phyloP scores from a whole-genome alignment of 2,113 vertebrate species.

The Dascyllus trimaculatus region DNA sequence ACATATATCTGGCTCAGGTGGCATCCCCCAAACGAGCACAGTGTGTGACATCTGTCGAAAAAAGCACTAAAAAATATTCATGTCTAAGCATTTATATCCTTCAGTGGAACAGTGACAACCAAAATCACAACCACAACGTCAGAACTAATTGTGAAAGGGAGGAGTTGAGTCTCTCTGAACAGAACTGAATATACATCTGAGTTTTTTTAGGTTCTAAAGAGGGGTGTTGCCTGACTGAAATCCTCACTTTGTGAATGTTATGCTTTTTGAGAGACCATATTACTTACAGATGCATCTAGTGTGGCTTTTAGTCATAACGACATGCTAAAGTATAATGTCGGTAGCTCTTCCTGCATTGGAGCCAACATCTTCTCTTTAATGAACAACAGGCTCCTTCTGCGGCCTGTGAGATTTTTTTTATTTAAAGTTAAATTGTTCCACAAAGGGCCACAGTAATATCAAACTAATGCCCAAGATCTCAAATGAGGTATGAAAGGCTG shows the following conservation, averaged over 20 bases:
- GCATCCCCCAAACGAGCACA: background rate
- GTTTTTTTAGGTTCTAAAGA: too few species aligned
- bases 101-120: too few species aligned
- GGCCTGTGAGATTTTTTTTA: background rate
- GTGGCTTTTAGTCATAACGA: too few species aligned
- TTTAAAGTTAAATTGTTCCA: constrained; percentile 22
- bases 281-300: background rate
- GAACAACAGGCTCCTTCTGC: background rate
- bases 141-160: too few species aligned
- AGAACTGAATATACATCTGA: too few species aligned
- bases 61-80: background rate
- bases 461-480: constrained; percentile 10
- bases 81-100: background rate
- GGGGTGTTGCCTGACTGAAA: too few species aligned
- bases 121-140: too few species aligned
- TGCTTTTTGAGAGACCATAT: background rate
- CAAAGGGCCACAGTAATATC: background rate
- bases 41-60: background rate
- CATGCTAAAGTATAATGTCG: too few species aligned
- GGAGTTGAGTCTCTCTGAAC: too few species aligned
- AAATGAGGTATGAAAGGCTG: constrained; percentile 30
- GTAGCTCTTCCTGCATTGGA: too few species aligned
- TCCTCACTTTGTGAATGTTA: too few species aligned
- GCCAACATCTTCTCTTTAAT: too few species aligned
- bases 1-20: background rate